Evolutionary conservation across 2,888 invertebrate species (phyloP).

Genomic region (Machimus rusticus): DNA sequence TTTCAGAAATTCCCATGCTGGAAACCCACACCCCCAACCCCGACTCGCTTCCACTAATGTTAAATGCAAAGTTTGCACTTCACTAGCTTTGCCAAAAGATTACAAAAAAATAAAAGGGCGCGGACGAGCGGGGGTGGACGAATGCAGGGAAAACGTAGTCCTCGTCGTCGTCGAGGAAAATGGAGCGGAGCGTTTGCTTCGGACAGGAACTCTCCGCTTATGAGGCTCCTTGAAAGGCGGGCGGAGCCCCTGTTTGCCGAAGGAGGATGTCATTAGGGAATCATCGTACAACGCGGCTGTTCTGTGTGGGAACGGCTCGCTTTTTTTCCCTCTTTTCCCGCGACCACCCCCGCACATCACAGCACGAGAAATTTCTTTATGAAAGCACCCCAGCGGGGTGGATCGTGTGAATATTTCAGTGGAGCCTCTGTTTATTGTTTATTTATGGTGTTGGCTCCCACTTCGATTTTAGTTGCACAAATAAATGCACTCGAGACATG

Average conservation of each 20-base stretch:
- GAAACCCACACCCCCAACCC: background rate
- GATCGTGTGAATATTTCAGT: slow-evolving; percentile 6
- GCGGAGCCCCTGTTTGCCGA: background rate
- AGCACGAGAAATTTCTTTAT: background rate
- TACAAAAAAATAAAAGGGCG: slow-evolving; percentile 15
- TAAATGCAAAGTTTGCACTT: slow-evolving; percentile 41
- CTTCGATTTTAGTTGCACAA: slow-evolving; percentile 14
- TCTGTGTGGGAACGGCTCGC: background rate
- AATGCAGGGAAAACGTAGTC: background rate
- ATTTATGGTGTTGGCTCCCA: slow-evolving; percentile 9
- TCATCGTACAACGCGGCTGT: background rate
- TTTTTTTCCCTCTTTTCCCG: background rate
- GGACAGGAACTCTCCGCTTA: background rate
- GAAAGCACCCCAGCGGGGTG: background rate
- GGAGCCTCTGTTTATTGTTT: slow-evolving; percentile 11
- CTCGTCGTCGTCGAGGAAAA: background rate
- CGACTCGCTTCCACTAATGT: slow-evolving; percentile 14
- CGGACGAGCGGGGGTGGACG: background rate
- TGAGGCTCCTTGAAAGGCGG: background rate
- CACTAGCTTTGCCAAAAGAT: slow-evolving; percentile 37
- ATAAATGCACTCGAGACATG: background rate
- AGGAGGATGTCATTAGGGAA: slow-evolving; percentile 36
- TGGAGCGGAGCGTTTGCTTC: background rate
- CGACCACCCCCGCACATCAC: background rate
- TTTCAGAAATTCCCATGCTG: slow-evolving; percentile 25